Evolutionary conservation across 2,888 invertebrate species (phyloP).

Genomic region (Himalopsyche kuldschensis): DNA sequence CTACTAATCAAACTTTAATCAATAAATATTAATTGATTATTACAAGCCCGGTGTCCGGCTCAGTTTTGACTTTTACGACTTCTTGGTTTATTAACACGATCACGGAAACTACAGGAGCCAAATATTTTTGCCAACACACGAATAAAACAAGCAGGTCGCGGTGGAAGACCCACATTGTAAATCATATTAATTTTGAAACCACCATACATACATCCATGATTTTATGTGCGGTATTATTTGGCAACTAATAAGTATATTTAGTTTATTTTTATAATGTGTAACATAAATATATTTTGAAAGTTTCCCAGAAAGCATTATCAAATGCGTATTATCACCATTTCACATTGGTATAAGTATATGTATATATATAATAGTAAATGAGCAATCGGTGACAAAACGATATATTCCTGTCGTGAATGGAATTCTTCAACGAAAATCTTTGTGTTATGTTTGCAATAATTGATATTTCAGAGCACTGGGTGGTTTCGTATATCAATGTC

Average conservation of each 20-base stretch:
- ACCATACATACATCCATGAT: background rate
- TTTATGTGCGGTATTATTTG: background rate
- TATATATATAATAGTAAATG: too few relatives aligned
- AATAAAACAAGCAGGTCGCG: background rate
- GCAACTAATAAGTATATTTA: background rate
- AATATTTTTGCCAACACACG: background rate
- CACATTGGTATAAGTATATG: too few relatives aligned
- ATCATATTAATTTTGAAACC: background rate
- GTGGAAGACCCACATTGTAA: background rate
- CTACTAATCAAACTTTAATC: background rate
- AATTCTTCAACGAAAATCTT: too few relatives aligned
- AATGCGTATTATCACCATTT: too few relatives aligned
- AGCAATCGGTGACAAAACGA: too few relatives aligned
- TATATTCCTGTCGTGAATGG: too few relatives aligned
- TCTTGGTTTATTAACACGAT: background rate
- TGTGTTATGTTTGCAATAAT: too few relatives aligned
- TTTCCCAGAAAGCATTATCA: too few relatives aligned
- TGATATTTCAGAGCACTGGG: too few relatives aligned
- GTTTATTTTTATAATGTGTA: too few relatives aligned
- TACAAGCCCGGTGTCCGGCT: background rate
- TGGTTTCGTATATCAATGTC: too few relatives aligned
- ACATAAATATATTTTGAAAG: background rate
- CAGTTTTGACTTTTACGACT: background rate
- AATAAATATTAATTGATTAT: background rate
- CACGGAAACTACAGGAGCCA: background rate